Percentiles rank a stretch among this genome's conserved stretches.
phyloP scores from a whole-genome alignment of 2,797 vertebrate genomes.

The Sebastes trivittatus region DNA sequence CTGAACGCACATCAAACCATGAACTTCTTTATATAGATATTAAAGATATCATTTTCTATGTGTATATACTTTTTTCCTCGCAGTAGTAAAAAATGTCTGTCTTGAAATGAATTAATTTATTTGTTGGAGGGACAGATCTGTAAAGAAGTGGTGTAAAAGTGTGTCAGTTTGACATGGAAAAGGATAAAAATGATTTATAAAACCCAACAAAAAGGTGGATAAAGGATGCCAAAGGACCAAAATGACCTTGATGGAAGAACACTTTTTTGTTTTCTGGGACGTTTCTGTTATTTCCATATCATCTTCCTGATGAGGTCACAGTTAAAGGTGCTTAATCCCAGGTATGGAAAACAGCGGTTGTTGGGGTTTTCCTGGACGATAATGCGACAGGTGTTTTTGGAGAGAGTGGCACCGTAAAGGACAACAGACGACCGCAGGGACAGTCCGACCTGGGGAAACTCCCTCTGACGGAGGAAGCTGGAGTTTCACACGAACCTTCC shows the following conservation, averaged over 20 bases:
- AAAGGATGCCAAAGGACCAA: conserved; percentile 36
- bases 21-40: conserved; percentile 49
- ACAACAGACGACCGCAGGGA: conserved; percentile 36
- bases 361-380: conserved; percentile 58
- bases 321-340: conserved; percentile 51
- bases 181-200: conserved; percentile 6
- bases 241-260: conserved; percentile 34
- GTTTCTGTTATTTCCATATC: conserved; percentile 26
- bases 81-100: conserved; percentile 39
- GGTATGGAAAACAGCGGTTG: conserved; percentile 40
- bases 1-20: conserved; percentile 33
- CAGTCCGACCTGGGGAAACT: conserved; percentile 49
- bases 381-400: conserved; percentile 55
- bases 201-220: not conserved
- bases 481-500: conserved; percentile 37
- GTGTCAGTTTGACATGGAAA: conserved; percentile 12
- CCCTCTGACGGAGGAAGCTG: conserved; percentile 31
- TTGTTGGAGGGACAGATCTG: conserved; percentile 66
- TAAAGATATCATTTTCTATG: conserved; percentile 47
- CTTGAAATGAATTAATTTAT: conserved; percentile 79
- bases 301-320: conserved; percentile 19
- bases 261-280: conserved; percentile 19
- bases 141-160: conserved; percentile 22
- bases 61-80: conserved; percentile 50
- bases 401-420: conserved; percentile 23